Evolutionary conservation across 1,140 invertebrate species (phyloP), one percentile per base, ranked within the genome.

Genomic region (Stegodyphus mimosarum): DNA sequence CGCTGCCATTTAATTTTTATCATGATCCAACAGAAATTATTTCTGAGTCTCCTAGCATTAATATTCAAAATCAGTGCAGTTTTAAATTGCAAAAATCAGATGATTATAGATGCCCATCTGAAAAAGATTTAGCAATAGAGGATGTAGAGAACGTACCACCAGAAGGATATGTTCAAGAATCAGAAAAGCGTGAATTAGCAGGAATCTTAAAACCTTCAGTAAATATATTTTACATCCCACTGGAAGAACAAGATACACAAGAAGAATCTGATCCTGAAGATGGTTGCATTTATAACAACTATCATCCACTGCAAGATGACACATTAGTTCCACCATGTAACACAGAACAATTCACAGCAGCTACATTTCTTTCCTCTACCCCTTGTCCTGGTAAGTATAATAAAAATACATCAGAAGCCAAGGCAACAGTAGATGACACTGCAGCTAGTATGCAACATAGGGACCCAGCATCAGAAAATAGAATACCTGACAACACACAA

Each of bases 181-280:
- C 17, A n/a, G 77, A 63, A 60, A 67, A 72, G 88, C 94, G 87
- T 18, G 77, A 79, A 48, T 53, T 88, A 48, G 72, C 88, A 51
- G 89, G 90, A n/a, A 87, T 90, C 66, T 87, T 90, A 9, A 87
- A 88, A 67, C 89, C 89, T 9, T 85, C 90, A 33, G 67, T 75
- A 76, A 69, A 83, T 69, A 49, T 83, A 48, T 71, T 74, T 67
- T 85, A 87, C 72, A 80, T 89, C 13, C 88, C 89, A 13, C 70
- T 88, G 50, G 89, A 90, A 13, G 80, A 89, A 33, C 71, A 87
- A 49, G 79, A 87, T 66, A 85, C 86, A 72, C 86, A 87, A 66
- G 88, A 88, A 48, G 87, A 88, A 74, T n/a, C 17, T 52, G 83
- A 86, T 17, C 10, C 17, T 50, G 67, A 80, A 53, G 81, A 69